Conservation (phyloP, 2,888 invertebrate species). For the Melanchra persicariae region DNA sequence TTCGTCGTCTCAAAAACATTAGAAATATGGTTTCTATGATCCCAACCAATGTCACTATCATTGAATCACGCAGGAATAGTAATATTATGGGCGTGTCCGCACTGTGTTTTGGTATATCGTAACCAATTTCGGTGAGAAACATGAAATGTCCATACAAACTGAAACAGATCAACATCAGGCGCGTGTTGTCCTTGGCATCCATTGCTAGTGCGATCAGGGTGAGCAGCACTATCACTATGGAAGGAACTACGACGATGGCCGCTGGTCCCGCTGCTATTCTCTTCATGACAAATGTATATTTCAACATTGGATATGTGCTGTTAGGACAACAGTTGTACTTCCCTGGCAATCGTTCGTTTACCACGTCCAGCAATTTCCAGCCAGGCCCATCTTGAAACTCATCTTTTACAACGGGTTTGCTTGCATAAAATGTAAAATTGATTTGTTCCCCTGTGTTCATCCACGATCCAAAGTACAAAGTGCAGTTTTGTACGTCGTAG, state of each 20-base stretch:
- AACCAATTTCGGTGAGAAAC: slow-evolving; percentile 91
- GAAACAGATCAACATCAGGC: slow-evolving; percentile 90
- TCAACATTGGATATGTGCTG: slow-evolving; percentile 91
- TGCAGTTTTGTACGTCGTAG: slow-evolving; percentile 92
- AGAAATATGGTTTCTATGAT: slow-evolving; percentile 82
- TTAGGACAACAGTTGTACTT: slow-evolving; percentile 90
- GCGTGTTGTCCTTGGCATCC: slow-evolving; percentile 90
- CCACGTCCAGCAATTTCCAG: slow-evolving; percentile 90
- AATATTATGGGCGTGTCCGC: slow-evolving; percentile 90
- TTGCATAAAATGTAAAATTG: slow-evolving; percentile 84
- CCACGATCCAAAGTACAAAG: slow-evolving; percentile 92
- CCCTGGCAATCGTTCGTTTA: slow-evolving; percentile 84
- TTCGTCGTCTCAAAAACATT: slow-evolving; percentile 78
- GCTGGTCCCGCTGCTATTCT: slow-evolving; percentile 91
- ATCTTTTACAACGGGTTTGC: slow-evolving; percentile 80
- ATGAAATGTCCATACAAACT: slow-evolving; percentile 92
- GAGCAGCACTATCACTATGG: slow-evolving; percentile 88
- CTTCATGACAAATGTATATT: slow-evolving; percentile 90
- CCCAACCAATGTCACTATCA: slow-evolving; percentile 81
- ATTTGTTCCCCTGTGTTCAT: slow-evolving; percentile 92
- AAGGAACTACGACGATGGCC: slow-evolving; percentile 90
- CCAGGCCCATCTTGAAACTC: slow-evolving; percentile 90
- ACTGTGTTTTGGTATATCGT: slow-evolving; percentile 91
- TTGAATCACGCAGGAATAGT: slow-evolving; percentile 85
- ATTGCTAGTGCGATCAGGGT: slow-evolving; percentile 91